Evolutionary conservation across 2,888 invertebrate genomes (phyloP), one percentile per base, ranked within the genome.

Genomic region (Diarsia mendica): DNA sequence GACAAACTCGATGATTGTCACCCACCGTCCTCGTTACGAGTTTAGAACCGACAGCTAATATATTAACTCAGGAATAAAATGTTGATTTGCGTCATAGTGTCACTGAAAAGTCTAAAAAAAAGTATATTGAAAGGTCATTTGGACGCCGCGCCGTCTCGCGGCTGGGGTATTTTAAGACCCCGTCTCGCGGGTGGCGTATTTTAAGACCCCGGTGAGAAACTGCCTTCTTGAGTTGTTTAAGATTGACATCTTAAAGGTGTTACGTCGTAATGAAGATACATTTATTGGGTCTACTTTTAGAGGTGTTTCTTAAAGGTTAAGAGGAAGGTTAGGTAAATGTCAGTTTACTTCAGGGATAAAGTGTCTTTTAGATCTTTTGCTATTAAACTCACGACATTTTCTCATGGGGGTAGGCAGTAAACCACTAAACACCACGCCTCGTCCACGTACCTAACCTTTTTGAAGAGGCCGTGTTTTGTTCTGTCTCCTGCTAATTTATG

Each of bases 101-200:
- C 86, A 87, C 60, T 64, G 68, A 73, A 78, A 77, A 79, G 70
- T 85, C 83, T 79, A 87, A 85, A 89, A 89, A 76, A 84, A 85
- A 83, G 75, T 33, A 60, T 67, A 79, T 75, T 13, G 66, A 78
- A 88, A 90, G 91, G 89, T 88, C 89, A 83, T 8, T 11, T 73
- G 80, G 86, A 82, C 91, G 91, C 91, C 91, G 88, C 72, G 91
- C 91, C 28, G 91, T 91, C 91, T 90, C 88, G 53, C 15, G 49
- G 11, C 46, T 8, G 6, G n/a, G 13, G 51, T 87, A 87, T 87
- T 84, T 82, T 74, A 44, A 72, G 66, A 81, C 68, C 75, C 66
- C 51, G 67, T 53, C 0, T n/a, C 86, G 46, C n/a, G 60, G 9
- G 28, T 28, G 33, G 44, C 23, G 60, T 84, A 85, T 85, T 84